Base-by-base conservation (phyloP, 2,113 vertebrate species). In the Crotalus helleri region DNA sequence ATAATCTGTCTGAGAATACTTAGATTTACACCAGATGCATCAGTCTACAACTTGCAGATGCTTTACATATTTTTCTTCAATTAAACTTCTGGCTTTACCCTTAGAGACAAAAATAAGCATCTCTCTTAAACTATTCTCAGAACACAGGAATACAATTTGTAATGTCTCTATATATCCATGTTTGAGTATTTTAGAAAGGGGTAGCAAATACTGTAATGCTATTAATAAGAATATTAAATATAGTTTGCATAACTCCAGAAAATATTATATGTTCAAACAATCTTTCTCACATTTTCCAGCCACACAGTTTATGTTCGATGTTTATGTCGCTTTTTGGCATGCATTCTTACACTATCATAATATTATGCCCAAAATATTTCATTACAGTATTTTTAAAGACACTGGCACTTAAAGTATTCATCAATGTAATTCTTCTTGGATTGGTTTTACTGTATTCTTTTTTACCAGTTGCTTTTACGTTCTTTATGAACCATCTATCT, bases 1-100 rank as follows among this genome's bases (percentile, higher is more conserved):
- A 54, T 90, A 44, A 92, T 90, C 69, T 85, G 92, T 90, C 69
- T 85, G 44, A 59, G 44, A 74, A 19, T 89, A 58, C 12, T 81
- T 92, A 69, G 61, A 89, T 81, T 81, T 55, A 85, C 54, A 39
- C 54, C 92, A 92, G 69, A 90, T 89, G 88, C 39, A 85, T 61
- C 88, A 59, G 10, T 90, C 88, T 85, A 92, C 54, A 51, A 21
- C 44, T 53, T 92, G 64, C 88, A 92, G 88, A 85, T 92, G 92
- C 92, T 90, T 90, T 90, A 90, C 39, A 90, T 92, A 90, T 59
- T 85, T 90, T 90, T 92, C 69, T 90, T 90, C 51, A 85, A 61
- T 49, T 85, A 90, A 85, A 92, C 44, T 59, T 92, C 87, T 29
- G 39, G 53, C 64, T 81, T 74, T 89, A 69, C 49, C 39, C 33